Evolutionary conservation across 2,888 invertebrate genomes (phyloP).

Genomic region (Bibio marci): DNA sequence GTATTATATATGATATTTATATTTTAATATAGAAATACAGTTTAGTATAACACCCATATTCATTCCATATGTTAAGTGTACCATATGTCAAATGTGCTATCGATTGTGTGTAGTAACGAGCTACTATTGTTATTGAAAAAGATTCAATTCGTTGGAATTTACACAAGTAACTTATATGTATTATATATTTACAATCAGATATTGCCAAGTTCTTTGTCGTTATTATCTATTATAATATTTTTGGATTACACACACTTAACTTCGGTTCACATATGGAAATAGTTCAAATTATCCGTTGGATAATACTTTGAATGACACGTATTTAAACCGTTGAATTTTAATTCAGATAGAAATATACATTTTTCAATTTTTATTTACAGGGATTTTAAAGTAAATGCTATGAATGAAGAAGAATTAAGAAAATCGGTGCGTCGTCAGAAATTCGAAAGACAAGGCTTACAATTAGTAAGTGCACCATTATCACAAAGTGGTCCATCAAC

Average conservation of each 20-base stretch:
- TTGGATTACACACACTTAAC: background rate
- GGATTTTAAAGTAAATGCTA: constrained; percentile 74
- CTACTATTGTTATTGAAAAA: background rate
- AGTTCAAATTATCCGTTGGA: too few species aligned
- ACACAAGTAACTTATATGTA: too few species aligned
- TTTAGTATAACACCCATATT: too few species aligned
- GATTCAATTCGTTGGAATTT: background rate
- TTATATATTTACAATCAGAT: too few species aligned
- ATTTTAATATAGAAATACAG: too few species aligned
- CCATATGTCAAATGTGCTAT: too few species aligned
- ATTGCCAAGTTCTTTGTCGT: background rate
- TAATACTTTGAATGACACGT: too few species aligned
- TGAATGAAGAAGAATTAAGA: constrained; percentile 69
- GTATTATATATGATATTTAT: too few species aligned
- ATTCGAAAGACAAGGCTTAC: constrained; percentile 35
- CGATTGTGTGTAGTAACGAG: background rate
- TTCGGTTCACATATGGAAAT: too few species aligned
- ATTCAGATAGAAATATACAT: too few species aligned
- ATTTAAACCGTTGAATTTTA: too few species aligned
- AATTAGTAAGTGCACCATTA: constrained; percentile 28
- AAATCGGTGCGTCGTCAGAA: constrained; percentile 55
- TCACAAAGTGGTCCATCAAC: constrained; percentile 31
- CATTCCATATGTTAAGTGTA: too few species aligned
- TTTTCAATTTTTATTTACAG: constrained; percentile 32
- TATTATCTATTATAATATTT: background rate